These are phyloP conservation scores for Xylocampa areola DNA, from an alignment of 2,888 invertebrate genomes.

Conservation along the genomic window DNA sequence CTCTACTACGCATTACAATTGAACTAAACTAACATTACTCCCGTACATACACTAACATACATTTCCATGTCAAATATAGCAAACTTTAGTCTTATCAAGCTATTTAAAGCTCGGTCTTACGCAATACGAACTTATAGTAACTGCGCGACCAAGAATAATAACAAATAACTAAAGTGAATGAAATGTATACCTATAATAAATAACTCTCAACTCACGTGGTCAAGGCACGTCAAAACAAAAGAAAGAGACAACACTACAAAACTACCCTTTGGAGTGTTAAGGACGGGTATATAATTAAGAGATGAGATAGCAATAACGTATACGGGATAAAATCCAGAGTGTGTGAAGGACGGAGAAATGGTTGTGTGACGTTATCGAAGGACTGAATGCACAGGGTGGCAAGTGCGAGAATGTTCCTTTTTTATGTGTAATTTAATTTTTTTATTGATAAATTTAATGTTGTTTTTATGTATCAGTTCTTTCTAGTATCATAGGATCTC, in stretches of 20 bases:
- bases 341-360: conserved; percentile 60
- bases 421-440: conserved; percentile 1
- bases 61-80: background rate
- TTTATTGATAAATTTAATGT: background rate
- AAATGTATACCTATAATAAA: background rate
- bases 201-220: background rate
- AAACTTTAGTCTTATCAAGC: no score
- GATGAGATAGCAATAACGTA: conserved; percentile 46
- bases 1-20: no score
- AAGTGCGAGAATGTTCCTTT: conserved; percentile 31
- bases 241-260: conserved; percentile 9
- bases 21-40: no score
- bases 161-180: background rate
- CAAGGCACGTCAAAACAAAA: conserved; percentile 10
- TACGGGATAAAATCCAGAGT: conserved; percentile 33
- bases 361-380: conserved; percentile 44
- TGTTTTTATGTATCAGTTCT: no score
- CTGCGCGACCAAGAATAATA: background rate
- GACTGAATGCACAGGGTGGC: conserved; percentile 53
- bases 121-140: no score
- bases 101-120: background rate
- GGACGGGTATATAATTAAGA: conserved; percentile 19
- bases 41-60: no score
- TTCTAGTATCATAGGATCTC: no score
- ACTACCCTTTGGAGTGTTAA: background rate